phyloP scores from a whole-genome alignment of 2,888 invertebrate species.

The Ceraclea dissimilis region DNA sequence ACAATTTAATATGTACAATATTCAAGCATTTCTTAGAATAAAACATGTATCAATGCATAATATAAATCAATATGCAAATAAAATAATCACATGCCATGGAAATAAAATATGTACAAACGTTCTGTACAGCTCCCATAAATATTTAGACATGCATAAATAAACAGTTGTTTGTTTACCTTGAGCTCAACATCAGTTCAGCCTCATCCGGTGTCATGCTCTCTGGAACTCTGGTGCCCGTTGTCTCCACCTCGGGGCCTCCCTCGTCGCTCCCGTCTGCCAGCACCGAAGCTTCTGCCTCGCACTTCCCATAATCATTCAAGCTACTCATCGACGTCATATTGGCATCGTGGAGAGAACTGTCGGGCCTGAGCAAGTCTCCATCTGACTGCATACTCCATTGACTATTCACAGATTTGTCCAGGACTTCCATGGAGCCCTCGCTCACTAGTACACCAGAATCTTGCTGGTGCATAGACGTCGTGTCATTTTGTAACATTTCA shows the following conservation, averaged over 20 bases:
- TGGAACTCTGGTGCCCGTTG: constrained; percentile 35
- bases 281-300: constrained; percentile 41
- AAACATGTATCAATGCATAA: background rate
- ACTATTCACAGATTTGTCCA: constrained; percentile 50
- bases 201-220: constrained; percentile 78
- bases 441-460: constrained; percentile 49
- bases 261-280: constrained; percentile 50
- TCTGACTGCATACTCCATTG: constrained; percentile 43
- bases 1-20: too few species aligned
- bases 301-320: constrained; percentile 29
- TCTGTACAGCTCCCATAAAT: too few species aligned
- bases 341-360: constrained; percentile 25
- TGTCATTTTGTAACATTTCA: constrained; percentile 17
- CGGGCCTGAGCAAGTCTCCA: constrained; percentile 18
- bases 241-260: constrained; percentile 35
- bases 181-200: constrained; percentile 78
- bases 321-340: constrained; percentile 28
- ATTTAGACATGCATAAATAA: too few species aligned
- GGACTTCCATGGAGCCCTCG: constrained; percentile 50
- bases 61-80: background rate
- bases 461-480: constrained; percentile 33
- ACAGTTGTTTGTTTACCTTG: constrained; percentile 52
- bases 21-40: too few species aligned
- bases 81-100: background rate
- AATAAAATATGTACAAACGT: too few species aligned